These are phyloP conservation scores for Tineola bisselliella DNA, from an alignment of 2,888 invertebrate genomes.

Conservation along the genomic window DNA sequence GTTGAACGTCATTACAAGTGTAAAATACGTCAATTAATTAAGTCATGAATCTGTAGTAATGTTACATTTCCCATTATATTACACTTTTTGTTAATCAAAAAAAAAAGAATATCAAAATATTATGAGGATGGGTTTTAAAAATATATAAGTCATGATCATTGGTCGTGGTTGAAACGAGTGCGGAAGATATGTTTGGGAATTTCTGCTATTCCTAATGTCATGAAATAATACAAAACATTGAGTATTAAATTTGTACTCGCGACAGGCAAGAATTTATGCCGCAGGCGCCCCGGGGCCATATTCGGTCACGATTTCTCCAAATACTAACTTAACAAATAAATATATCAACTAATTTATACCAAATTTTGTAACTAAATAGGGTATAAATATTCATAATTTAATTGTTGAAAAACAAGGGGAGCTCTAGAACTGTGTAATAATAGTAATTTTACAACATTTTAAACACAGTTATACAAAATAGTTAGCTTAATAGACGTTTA, in stretches of 20 bases:
- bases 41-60: not conserved
- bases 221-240: not conserved
- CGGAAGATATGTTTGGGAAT: not conserved
- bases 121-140: not conserved
- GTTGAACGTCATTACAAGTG: not conserved
- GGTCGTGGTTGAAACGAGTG: not conserved
- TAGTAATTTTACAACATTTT: too few species aligned
- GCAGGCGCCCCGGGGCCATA: not conserved
- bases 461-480: too few species aligned
- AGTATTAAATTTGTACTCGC: not conserved
- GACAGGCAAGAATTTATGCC: not conserved
- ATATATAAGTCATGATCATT: not conserved
- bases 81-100: too few species aligned
- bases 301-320: not conserved
- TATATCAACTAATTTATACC: not conserved
- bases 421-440: too few species aligned
- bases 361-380: too few species aligned
- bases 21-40: not conserved
- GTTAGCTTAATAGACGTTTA: too few species aligned
- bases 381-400: too few species aligned
- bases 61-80: too few species aligned
- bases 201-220: not conserved
- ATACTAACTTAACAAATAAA: not conserved
- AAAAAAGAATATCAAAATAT: too few species aligned
- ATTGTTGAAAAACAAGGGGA: too few species aligned